Percentiles rank a stretch among this genome's conserved stretches.
These are phyloP conservation scores for Oreortyx pictus DNA, from an alignment of 2,797 vertebrate genomes.

Conservation along the genomic window DNA sequence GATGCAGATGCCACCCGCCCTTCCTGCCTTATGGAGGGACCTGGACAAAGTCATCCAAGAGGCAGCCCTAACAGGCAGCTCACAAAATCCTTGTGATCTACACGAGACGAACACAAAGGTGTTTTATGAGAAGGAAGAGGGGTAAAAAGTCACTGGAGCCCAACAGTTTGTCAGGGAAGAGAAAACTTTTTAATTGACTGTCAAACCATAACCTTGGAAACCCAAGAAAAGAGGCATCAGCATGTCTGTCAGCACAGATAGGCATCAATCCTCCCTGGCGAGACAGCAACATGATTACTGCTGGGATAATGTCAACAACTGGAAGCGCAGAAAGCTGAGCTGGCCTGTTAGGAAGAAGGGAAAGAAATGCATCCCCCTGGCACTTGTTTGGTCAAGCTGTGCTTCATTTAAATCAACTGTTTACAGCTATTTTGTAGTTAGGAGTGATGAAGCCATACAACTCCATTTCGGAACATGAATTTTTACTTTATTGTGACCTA, in stretches of 20 bases:
- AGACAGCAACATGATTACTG: constrained; percentile 60
- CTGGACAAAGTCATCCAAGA: background rate
- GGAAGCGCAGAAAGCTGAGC: constrained; percentile 43
- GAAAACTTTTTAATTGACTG: constrained; percentile 55
- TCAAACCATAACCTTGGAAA: constrained; percentile 56
- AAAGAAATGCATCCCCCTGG: background rate
- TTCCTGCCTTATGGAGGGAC: rapidly evolving
- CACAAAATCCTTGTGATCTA: background rate
- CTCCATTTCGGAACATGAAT: background rate
- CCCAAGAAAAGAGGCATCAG: constrained; percentile 41
- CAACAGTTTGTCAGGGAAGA: background rate
- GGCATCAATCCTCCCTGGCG: constrained; percentile 42
- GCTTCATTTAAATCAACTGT: background rate
- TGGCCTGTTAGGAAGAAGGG: background rate
- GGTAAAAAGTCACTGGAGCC: background rate
- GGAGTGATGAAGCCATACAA: background rate
- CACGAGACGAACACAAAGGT: background rate
- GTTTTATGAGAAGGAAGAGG: background rate
- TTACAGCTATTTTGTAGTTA: constrained; percentile 12
- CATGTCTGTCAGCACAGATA: constrained; percentile 43
- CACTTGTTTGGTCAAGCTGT: background rate
- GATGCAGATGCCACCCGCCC: rapidly evolving
- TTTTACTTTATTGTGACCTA: background rate
- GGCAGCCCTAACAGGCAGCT: background rate
- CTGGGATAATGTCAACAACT: constrained; percentile 42